Evolutionary conservation across 1,140 invertebrate species (phyloP), one percentile per base, ranked within the genome.

Genomic region (Drosophila azteca): DNA sequence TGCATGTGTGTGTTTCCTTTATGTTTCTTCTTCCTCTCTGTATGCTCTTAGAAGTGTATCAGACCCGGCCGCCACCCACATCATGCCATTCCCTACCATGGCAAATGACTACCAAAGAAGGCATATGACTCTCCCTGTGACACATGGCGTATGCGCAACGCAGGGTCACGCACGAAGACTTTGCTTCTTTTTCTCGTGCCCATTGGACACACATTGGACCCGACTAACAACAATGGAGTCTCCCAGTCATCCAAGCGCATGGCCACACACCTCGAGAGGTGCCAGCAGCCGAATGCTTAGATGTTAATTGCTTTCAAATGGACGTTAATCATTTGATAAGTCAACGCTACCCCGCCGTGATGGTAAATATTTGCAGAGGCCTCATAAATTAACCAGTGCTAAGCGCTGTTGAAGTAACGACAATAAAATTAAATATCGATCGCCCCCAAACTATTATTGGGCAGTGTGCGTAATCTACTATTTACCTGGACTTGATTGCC

Each of bases 101-200:
- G 26, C 72, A 66, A 69, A 59, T 83, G 72, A 20, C 17, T 20
- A 20, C 17, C 65, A 77, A 67, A 77, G 73, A 67, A 77, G 73
- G 77, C 77, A 84, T 72, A 71, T 71, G 81, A 52, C 75, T 57
- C 66, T 50, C 55, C 43, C 35, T 57, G 72, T 73, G 59, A 44
- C 80, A 78, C 73, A 79, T 43, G 60, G 59, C 69, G 79, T 69
- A 69, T 83, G 79, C 72, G 79, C 70, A 83, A 82, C 76, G 50
- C 61, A 8, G 26, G 29, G 39, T n/a, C 60, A 29, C 43, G 45
- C 29, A 57, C 24, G 11, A 22, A 2, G n/a, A 43, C 64, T 31
- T 31, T 39, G 11, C 24, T 39, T 39, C 11, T 39, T 9, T 39
- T 39, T 13, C 35, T 39, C 35, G 35, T 39, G 35, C 13, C 35